Conservation (phyloP, 2,888 invertebrate genomes). For the Euspilapteryx auroguttella region DNA sequence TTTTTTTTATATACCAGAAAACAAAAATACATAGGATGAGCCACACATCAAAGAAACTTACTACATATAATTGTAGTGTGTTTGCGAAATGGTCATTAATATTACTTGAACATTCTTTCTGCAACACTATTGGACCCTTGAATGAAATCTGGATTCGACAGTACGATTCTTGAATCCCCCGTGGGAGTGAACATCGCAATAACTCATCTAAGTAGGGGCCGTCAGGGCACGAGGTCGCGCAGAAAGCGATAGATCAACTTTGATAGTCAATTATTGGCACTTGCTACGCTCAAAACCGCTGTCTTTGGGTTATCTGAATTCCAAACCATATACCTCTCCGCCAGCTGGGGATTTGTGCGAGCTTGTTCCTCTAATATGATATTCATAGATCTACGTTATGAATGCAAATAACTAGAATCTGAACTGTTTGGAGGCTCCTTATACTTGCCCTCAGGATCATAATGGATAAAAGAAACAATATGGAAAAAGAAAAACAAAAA, state of each 20-base stretch:
- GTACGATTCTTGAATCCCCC: constrained; percentile 26
- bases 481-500: neutral
- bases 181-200: constrained; percentile 25
- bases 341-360: constrained; percentile 17
- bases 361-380: constrained; percentile 24
- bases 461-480: too few species aligned
- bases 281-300: constrained; percentile 34
- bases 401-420: constrained; percentile 24
- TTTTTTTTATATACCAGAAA: too few species aligned
- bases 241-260: constrained; percentile 52
- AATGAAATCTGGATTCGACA: constrained; percentile 14
- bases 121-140: too few species aligned
- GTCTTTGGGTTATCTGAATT: constrained; percentile 37
- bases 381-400: constrained; percentile 22
- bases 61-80: too few species aligned
- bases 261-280: constrained; percentile 57
- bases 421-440: too few species aligned
- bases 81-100: too few species aligned
- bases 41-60: too few species aligned
- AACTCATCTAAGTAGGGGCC: constrained; percentile 45
- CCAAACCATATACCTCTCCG: constrained; percentile 17
- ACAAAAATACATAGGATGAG: too few species aligned
- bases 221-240: constrained; percentile 22
- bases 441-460: too few species aligned
- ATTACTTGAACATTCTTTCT: too few species aligned